phyloP scores from a whole-genome alignment of 2,888 invertebrate genomes.

The Altica lythri region DNA sequence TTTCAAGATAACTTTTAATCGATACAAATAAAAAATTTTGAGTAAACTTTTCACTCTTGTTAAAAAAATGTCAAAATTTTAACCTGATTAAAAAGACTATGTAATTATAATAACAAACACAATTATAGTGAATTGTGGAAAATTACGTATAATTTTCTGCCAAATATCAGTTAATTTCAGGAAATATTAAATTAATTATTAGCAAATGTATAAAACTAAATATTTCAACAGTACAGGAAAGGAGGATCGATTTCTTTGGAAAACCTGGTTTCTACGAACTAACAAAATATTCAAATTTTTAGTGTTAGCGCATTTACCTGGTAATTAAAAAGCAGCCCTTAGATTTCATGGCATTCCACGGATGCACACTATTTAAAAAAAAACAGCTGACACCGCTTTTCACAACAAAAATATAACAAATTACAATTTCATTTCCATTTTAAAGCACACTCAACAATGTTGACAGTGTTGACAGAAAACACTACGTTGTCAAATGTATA shows the following conservation, averaged over 20 bases:
- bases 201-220: constrained; percentile 10
- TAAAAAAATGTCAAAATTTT: constrained; percentile 1
- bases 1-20: no score
- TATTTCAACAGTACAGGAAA: constrained; percentile 14
- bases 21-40: no score
- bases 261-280: constrained; percentile 7
- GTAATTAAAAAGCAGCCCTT: constrained; percentile 16
- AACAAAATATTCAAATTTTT: neutral
- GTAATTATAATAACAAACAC: neutral
- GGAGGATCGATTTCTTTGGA: constrained; percentile 23
- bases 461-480: constrained; percentile 13
- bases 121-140: neutral
- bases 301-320: constrained; percentile 28
- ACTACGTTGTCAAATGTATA: constrained; percentile 9
- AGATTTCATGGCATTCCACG: constrained; percentile 31
- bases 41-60: no score
- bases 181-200: no score
- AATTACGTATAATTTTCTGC: no score
- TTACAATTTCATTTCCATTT: constrained; percentile 18
- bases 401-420: constrained; percentile 24
- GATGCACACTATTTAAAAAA: constrained; percentile 34
- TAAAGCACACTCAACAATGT: constrained; percentile 20
- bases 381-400: constrained; percentile 40
- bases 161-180: no score
- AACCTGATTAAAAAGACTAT: neutral